phyloP scores from a whole-genome alignment of 1,140 invertebrate species.

The Yoshiicerus persimilis region DNA sequence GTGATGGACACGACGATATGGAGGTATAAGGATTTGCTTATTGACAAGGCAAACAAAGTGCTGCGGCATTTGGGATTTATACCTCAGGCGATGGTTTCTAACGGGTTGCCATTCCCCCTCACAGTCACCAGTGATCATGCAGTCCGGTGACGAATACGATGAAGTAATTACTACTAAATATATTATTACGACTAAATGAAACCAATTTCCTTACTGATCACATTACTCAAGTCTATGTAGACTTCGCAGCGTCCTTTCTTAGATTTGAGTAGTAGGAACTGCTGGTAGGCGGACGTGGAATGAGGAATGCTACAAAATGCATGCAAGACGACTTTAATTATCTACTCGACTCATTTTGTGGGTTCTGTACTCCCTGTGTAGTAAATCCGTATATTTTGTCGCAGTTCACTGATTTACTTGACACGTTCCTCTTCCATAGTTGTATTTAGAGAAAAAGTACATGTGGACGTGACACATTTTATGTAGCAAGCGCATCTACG shows the following conservation, averaged over 20 bases:
- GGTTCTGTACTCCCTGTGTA: neutral
- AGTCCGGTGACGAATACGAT: conserved; percentile 16
- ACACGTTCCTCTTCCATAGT: neutral
- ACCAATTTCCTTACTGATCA: neutral
- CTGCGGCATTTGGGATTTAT: conserved; percentile 45
- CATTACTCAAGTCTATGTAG: neutral
- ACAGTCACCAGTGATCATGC: conserved; percentile 25
- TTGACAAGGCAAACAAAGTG: conserved; percentile 38
- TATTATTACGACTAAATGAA: neutral
- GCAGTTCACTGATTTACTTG: neutral
- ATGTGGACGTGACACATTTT: neutral
- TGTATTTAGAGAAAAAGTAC: neutral
- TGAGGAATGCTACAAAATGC: neutral
- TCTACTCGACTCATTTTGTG: neutral
- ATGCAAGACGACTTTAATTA: neutral
- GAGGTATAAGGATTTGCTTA: conserved; percentile 57
- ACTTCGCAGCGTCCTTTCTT: neutral
- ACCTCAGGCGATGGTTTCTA: neutral
- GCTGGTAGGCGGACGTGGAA: neutral
- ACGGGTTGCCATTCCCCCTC: neutral
- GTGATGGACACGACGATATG: conserved; percentile 84
- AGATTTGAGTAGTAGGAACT: neutral
- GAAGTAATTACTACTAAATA: neutral
- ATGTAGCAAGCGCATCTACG: too few species aligned
- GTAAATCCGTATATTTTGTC: neutral